Evolutionary conservation across 2,888 invertebrate species (phyloP), one percentile per base, ranked within the genome.

Genomic region (Chrysina gloriosa): DNA sequence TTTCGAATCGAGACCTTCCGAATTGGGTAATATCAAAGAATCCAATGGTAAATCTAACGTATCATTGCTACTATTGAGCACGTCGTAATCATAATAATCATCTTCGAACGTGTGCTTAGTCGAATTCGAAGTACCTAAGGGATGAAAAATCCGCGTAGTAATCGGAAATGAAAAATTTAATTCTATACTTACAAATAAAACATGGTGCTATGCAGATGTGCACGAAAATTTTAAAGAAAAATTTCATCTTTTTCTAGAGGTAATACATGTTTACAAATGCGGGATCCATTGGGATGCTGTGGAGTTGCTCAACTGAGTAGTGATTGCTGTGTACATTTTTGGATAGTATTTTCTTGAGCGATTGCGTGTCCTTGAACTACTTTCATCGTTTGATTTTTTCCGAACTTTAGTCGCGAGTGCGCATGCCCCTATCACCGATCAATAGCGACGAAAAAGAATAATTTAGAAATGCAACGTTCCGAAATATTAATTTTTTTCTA

Each of bases 21-120:
- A 81, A 74, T 81, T 82, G 7, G 83, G 84, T 29, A 83, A 69
- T 54, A 84, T 79, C 29, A 83, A 71, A 1, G 81, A 78, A 58
- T 82, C 82, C 0, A 80, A 74, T 69, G 78, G 78, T 31, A 77
- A 69, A 67, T 77, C 76, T 39, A 74, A 70, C 1, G 79, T 76
- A 64, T 79, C 79, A 68, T 79, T 70, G 58, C 72, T 75, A 47
- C 47, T 79, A 23, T 79, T 71, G n/a, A 58, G 42, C 19, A 56
- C 14, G 72, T 83, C 83, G 71, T 82, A 84, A 72, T 80, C 82
- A 70, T 83, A 83, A 70, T 83, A 82, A 66, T 83, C 81, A 31
- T 82, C 82, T 31, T 79, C 79, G n/a, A 74, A 63, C 14, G 74
- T 70, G 42, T 75, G 71, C 72, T 78, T 79, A 14, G 77, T 75